Conservation (phyloP, 2,888 invertebrate genomes). For the Meiosimyza platycephala region DNA sequence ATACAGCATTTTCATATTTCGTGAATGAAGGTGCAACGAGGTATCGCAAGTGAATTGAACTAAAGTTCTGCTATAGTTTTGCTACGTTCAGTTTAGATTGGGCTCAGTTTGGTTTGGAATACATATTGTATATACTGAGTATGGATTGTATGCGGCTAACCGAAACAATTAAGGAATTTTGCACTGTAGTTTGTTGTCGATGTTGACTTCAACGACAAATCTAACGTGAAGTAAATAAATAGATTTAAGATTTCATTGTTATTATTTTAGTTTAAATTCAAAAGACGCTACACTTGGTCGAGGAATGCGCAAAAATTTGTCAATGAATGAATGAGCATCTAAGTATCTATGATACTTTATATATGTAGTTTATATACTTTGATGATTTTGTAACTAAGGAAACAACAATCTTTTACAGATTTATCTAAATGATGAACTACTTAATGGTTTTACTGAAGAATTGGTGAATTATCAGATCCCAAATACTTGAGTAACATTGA, state of each 20-base stretch:
- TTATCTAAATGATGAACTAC: no score
- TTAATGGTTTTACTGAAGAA: no score
- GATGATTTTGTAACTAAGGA: no score
- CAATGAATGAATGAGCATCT: no score
- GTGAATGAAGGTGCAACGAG: slow-evolving; percentile 1
- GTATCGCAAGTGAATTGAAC: not conserved
- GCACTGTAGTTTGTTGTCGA: slow-evolving; percentile 37
- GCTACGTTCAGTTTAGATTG: not conserved
- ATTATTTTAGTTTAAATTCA: not conserved
- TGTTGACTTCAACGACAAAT: not conserved
- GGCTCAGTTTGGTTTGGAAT: not conserved
- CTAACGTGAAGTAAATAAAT: not conserved
- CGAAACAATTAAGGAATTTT: slow-evolving; percentile 66
- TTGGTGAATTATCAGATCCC: no score
- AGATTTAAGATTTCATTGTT: not conserved
- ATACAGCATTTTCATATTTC: no score
- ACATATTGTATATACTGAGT: slow-evolving; percentile 58
- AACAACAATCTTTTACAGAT: no score
- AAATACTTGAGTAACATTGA: no score
- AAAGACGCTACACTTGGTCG: not conserved
- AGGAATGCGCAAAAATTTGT: slow-evolving; percentile 3
- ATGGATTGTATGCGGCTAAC: slow-evolving; percentile 66
- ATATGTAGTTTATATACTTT: no score
- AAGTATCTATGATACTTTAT: no score
- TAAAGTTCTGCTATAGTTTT: not conserved